phyloP scores from a whole-genome alignment of 2,113 vertebrate species.

The Lagenorhynchus albirostris region DNA sequence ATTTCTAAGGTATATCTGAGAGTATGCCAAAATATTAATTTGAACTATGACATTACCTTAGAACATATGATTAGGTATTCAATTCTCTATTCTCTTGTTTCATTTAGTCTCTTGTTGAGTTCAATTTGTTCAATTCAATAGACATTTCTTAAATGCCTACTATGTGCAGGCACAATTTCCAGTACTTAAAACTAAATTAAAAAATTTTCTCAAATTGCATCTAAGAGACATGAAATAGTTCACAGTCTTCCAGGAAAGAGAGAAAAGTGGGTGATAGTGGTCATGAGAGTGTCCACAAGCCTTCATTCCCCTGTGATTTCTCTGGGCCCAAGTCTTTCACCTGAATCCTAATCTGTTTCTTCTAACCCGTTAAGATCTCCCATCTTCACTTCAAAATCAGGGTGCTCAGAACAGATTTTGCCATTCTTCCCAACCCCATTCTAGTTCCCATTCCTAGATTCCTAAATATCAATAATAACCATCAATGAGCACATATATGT shows the following conservation, averaged over 20 bases:
- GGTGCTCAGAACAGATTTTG: background rate
- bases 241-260: background rate
- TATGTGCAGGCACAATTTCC: background rate
- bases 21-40: background rate
- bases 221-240: background rate
- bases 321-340: background rate
- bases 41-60: slow-evolving; percentile 21
- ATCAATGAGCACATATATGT: background rate
- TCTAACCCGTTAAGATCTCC: background rate
- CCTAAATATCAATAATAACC: background rate
- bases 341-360: background rate
- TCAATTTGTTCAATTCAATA: background rate
- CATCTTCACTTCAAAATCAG: background rate
- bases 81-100: background rate
- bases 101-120: background rate
- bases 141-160: background rate
- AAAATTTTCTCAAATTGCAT: background rate
- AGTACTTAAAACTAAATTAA: background rate
- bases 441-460: background rate
- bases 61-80: background rate
- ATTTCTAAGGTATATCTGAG: background rate
- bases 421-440: background rate
- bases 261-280: background rate
- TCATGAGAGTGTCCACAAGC: background rate
- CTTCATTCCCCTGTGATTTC: background rate